Evolutionary conservation across 37 sponge, comb jelly and placozoan species (phyloP), one percentile per base, ranked within the genome.

Genomic region (Ianthella basta): DNA sequence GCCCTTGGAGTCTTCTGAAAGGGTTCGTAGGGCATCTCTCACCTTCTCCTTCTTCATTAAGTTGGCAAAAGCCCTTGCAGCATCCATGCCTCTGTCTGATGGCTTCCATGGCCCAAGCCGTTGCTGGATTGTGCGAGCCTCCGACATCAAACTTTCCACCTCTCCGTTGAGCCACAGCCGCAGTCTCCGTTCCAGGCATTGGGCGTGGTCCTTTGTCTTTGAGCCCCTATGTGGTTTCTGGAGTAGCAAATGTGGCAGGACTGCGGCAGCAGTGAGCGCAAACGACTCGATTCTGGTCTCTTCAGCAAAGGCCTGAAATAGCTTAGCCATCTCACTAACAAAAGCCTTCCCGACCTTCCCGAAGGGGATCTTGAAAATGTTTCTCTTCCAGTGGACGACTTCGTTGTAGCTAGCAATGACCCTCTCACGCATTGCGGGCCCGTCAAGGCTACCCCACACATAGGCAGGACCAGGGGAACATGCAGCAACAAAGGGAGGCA

Each of bases 21-120:
- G 34, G 6, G 34, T 34, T 15, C 32, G 75, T 6, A 74, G 40
- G 75, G 75, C 75, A n/a, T 39, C 6, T 41, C 34, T 74, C n/a
- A 74, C 75, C 32, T 40, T 74, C 16, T 39, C 75, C 32, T 36
- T 39, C 75, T 35, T 74, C 75, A 74, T 74, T 15, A 74, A 40
- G 8, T 40, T 36, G 10, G 75, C 75, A 74, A 74, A 74, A 32
- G 12, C 32, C 38, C 50, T n/a, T 21, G 50, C 50, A 30, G 32
- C 23, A 18, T 40, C 50, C n/a, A n/a, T n/a, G n/a, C n/a, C n/a
- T n/a, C n/a, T n/a, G 25, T 74, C 15, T 15, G 40, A 15, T 74
- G 75, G 12, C 34, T 36, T 41, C 19, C 34, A 13, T 34, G n/a
- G 20, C 8, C 34, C 34, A 8, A 74, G 32, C 38, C 34, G 40